Evolutionary conservation across 2,888 invertebrate genomes (phyloP).

Genomic region (Leucophenga maculata): DNA sequence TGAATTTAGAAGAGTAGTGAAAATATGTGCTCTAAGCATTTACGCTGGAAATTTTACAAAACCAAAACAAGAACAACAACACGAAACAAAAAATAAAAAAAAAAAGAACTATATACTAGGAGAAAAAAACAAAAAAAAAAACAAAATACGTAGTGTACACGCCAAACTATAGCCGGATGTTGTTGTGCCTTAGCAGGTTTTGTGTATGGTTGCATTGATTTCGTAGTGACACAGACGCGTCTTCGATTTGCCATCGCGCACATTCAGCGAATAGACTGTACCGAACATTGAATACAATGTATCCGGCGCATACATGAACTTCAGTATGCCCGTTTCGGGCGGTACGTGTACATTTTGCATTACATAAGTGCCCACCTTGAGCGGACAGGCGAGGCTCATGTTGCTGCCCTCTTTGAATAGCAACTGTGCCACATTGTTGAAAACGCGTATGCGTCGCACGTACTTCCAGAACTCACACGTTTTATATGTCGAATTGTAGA

Average conservation of each 20-base stretch:
- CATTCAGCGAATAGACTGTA: conserved; percentile 46
- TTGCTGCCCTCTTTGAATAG: conserved; percentile 57
- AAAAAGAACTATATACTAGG: background rate
- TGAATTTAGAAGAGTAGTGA: no score
- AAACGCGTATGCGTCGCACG: conserved; percentile 53
- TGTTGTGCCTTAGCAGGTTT: conserved; percentile 58
- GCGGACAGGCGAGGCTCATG: conserved; percentile 60
- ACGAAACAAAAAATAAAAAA: no score
- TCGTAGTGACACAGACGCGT: conserved; percentile 51
- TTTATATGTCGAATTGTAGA: conserved; percentile 55
- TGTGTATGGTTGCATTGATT: conserved; percentile 59
- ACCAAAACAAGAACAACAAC: no score
- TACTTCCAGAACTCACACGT: conserved; percentile 61
- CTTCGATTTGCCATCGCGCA: conserved; percentile 45
- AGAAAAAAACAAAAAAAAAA: background rate
- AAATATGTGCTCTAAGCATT: no score
- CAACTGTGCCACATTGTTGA: conserved; percentile 52
- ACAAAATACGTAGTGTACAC: background rate
- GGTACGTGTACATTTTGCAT: conserved; percentile 58
- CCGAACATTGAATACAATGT: conserved; percentile 56
- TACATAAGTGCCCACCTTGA: conserved; percentile 54
- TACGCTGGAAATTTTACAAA: background rate
- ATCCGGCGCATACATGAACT: conserved; percentile 62
- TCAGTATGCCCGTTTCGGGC: conserved; percentile 56
- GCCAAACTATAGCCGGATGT: background rate